Evolutionary conservation across 2,888 invertebrate genomes (phyloP).

Genomic region (Endotricha flammealis): DNA sequence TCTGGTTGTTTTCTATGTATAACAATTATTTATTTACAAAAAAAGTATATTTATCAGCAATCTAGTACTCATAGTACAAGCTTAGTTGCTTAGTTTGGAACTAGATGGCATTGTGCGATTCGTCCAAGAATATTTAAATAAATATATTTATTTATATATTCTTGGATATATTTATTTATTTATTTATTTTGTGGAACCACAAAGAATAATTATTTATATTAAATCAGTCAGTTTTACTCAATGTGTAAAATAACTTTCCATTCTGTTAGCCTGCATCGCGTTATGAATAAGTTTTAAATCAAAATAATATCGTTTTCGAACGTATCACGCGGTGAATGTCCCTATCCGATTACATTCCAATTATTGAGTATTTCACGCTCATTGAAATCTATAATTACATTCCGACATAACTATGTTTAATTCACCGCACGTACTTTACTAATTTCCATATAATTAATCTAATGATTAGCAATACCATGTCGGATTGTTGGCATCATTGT

Average conservation of each 20-base stretch:
- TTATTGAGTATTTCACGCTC: slow-evolving; percentile 69
- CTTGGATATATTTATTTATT: too few species aligned
- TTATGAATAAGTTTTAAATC: slow-evolving; percentile 16
- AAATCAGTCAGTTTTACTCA: too few species aligned
- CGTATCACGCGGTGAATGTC: slow-evolving; percentile 14
- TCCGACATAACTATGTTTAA: slow-evolving; percentile 62
- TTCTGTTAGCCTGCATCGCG: slow-evolving; percentile 1
- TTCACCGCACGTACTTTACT: slow-evolving; percentile 55
- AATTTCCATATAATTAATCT: slow-evolving; percentile 70
- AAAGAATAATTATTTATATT: too few species aligned
- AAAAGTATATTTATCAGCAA: too few species aligned
- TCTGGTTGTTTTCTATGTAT: too few species aligned
- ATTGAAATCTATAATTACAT: slow-evolving; percentile 71
- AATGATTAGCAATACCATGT: slow-evolving; percentile 62
- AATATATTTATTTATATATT: too few species aligned
- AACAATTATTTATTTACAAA: too few species aligned
- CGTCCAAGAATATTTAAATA: too few species aligned
- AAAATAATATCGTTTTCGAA: slow-evolving; percentile 17
- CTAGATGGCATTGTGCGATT: too few species aligned
- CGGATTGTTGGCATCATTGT: slow-evolving; percentile 33
- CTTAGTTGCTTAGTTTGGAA: too few species aligned
- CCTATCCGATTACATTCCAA: slow-evolving; percentile 47
- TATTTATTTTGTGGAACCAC: too few species aligned
- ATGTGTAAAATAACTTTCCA: background rate
- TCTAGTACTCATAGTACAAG: too few species aligned